Evolutionary conservation across 2,113 vertebrate species (phyloP), one percentile per base, ranked within the genome.

Genomic region (Cheilinus undulatus): DNA sequence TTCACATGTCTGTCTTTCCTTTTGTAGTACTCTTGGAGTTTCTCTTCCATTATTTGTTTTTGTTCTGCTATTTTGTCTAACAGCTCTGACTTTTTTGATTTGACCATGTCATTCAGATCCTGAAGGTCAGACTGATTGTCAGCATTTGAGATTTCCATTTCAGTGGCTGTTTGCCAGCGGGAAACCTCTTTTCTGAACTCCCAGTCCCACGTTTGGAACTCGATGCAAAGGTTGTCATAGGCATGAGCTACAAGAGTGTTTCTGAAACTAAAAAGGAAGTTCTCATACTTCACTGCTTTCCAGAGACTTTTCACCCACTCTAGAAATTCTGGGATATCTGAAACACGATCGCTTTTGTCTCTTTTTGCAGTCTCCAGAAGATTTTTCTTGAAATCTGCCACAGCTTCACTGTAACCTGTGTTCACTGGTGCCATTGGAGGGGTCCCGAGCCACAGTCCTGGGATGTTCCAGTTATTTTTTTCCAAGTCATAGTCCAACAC

Each of bases 351-450:
- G 0, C 7, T 7, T 28, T 13, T 27, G 9, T 48, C 20, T 8
- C 0, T 3, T 84, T 43, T 72, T 13, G 80, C 8, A 7, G 58
- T 53, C 2, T 69, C 45, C 42, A 91, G 20, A n/a, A 93, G 62
- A 2, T 38, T 56, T 68, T 66, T 85, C 69, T 93, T 93, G 2
- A 93, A 75, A 5, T 68, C 52, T 38, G 69, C 70, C 1, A 84
- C 85, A 67, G 82, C 70, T 52, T 84, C 83, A 66, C 89, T 90
- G 80, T 93, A 93, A 10, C 85, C 92, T 24, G 71, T 80, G 69
- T 83, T 92, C 5, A 93, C 88, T 59, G 88, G 69, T 27, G 89
- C 88, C 92, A 93, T 92, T 6, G 93, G 92, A 20, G 92, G 92
- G 0, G 80, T 90, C 36, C 93, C 92, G 20, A 85, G 62, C 91